These are phyloP conservation scores for Babyrousa celebensis DNA, from an alignment of 2,797 vertebrate genomes.

Conservation along the genomic window DNA sequence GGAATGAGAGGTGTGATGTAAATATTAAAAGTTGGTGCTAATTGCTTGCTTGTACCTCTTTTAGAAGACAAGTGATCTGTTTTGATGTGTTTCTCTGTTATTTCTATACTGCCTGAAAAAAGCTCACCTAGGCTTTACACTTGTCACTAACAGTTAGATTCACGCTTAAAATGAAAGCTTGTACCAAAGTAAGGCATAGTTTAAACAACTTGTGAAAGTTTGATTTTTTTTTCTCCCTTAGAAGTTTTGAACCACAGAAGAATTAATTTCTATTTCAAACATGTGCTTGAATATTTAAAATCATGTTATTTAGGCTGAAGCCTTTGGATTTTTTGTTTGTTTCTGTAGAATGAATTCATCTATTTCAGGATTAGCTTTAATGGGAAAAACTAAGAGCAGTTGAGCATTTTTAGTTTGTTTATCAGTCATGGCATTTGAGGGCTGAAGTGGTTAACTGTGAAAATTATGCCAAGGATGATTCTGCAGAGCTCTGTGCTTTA, in stretches of 20 bases:
- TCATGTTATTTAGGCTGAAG: background rate
- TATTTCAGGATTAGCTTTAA: conserved; percentile 54
- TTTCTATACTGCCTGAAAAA: conserved; percentile 31
- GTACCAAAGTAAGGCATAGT: background rate
- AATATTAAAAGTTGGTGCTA: conserved; percentile 55
- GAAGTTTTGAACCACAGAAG: conserved; percentile 67
- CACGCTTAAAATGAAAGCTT: conserved; percentile 51
- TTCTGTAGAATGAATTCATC: conserved; percentile 22
- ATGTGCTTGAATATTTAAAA: conserved; percentile 11
- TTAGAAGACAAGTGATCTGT: conserved; percentile 33
- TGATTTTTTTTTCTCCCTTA: conserved; percentile 14
- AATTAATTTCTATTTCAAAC: conserved; percentile 68
- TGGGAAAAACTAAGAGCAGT: conserved; percentile 9
- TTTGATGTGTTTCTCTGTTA: conserved; percentile 61
- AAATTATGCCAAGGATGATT: background rate
- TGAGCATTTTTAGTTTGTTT: conserved; percentile 39
- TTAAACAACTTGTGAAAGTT: conserved; percentile 26
- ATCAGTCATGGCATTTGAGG: background rate
- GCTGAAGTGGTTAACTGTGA: background rate
- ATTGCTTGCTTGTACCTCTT: conserved; percentile 60
- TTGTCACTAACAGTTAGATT: conserved; percentile 49
- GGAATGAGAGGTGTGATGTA: conserved; percentile 49
- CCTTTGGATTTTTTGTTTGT: background rate
- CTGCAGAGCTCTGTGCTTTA: background rate
- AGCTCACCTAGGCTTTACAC: background rate